These are phyloP conservation scores for Cryptotermes secundus DNA, from an alignment of 1,140 invertebrate genomes.

Conservation along the genomic window DNA sequence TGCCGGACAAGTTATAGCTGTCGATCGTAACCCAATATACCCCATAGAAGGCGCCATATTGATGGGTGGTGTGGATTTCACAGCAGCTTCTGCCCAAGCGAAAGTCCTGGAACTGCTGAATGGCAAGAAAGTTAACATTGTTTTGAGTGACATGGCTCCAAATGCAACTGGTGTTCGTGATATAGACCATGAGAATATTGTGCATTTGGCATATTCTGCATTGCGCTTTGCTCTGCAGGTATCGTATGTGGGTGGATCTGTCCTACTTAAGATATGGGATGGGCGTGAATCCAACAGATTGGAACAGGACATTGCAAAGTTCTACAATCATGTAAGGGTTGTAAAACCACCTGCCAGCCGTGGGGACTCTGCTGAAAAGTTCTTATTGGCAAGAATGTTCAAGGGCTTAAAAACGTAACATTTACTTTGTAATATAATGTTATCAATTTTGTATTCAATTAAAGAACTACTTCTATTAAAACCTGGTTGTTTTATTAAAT, in stretches of 20 bases:
- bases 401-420: constrained; percentile 57
- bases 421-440: too few relatives aligned
- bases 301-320: constrained; percentile 64
- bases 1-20: constrained; percentile 70
- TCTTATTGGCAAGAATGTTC: constrained; percentile 72
- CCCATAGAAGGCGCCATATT: constrained; percentile 78
- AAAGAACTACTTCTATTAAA: too few relatives aligned
- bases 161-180: constrained; percentile 70
- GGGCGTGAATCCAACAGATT: constrained; percentile 67
- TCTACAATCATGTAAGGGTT: constrained; percentile 75
- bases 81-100: constrained; percentile 59
- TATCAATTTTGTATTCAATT: too few relatives aligned
- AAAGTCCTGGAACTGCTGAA: constrained; percentile 60
- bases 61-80: constrained; percentile 80
- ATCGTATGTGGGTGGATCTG: constrained; percentile 60
- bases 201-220: constrained; percentile 71
- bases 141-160: constrained; percentile 97
- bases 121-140: constrained; percentile 66
- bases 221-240: constrained; percentile 75
- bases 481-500: too few relatives aligned
- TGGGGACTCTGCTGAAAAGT: constrained; percentile 86
- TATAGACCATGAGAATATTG: constrained; percentile 53
- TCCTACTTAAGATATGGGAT: constrained; percentile 88
- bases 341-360: constrained; percentile 85
- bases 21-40: constrained; percentile 77